phyloP scores from a whole-genome alignment of 2,113 vertebrate species.

The Baryphthengus martii region DNA sequence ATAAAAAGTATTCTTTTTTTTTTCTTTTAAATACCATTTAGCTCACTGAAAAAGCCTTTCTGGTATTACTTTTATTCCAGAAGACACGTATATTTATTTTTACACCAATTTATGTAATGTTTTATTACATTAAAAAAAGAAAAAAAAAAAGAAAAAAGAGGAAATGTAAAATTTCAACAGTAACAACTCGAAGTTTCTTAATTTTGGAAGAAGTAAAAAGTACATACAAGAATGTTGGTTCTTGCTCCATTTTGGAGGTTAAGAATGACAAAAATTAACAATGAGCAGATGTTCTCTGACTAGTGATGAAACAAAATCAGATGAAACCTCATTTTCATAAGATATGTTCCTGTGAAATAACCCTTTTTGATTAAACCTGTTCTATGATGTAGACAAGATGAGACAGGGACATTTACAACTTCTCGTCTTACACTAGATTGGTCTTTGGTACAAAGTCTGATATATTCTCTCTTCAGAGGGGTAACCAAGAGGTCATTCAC shows the following conservation, averaged over 20 bases:
- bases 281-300: neutral
- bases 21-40: neutral
- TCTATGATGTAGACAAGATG: neutral
- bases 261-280: neutral
- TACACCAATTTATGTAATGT: neutral
- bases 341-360: neutral
- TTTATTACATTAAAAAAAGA: neutral
- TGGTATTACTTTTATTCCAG: neutral
- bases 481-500: neutral
- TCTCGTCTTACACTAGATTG: neutral
- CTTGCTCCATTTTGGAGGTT: neutral
- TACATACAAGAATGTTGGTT: neutral
- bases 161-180: neutral
- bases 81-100: neutral
- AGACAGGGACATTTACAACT: neutral
- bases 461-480: neutral
- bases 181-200: neutral
- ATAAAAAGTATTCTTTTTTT: neutral
- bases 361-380: neutral
- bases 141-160: neutral
- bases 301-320: neutral
- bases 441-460: neutral
- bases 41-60: neutral
- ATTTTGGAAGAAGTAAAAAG: neutral
- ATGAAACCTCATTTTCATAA: neutral